Conservation (phyloP, 2,888 invertebrate genomes). For the Spisula solida region DNA sequence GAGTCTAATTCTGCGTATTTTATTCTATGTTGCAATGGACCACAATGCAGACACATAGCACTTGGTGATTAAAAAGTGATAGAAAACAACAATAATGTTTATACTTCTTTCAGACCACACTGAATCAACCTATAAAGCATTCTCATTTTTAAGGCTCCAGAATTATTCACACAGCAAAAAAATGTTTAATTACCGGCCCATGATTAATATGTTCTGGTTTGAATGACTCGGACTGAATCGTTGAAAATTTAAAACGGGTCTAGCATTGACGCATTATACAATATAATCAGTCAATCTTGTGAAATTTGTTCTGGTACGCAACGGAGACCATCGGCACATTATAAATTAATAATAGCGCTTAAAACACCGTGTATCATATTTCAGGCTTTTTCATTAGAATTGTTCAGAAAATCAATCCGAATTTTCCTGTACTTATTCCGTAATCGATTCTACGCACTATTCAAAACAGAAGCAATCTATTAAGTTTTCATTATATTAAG, state of each 20-base stretch:
- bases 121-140: slow-evolving; percentile 27
- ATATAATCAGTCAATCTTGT: slow-evolving; percentile 47
- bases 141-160: slow-evolving; percentile 31
- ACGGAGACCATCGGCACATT: slow-evolving; percentile 31
- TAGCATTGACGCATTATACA: slow-evolving; percentile 37
- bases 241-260: slow-evolving; percentile 32
- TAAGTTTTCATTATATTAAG: slow-evolving; percentile 37
- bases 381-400: slow-evolving; percentile 56
- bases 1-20: too few species aligned
- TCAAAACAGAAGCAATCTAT: slow-evolving; percentile 45
- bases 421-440: slow-evolving; percentile 38
- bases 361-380: slow-evolving; percentile 63
- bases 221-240: slow-evolving; percentile 40
- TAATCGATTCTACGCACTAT: slow-evolving; percentile 58
- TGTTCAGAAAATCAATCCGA: slow-evolving; percentile 60
- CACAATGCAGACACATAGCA: background rate
- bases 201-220: slow-evolving; percentile 40
- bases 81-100: background rate
- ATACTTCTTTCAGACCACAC: slow-evolving; percentile 19
- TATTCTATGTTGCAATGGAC: background rate
- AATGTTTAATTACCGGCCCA: slow-evolving; percentile 45
- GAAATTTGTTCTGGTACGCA: background rate
- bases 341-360: slow-evolving; percentile 56
- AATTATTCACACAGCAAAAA: slow-evolving; percentile 39
- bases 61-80: background rate